Evolutionary conservation across 2,113 vertebrate species (phyloP), one percentile per base, ranked within the genome.

Genomic region (Callionymus lyra): DNA sequence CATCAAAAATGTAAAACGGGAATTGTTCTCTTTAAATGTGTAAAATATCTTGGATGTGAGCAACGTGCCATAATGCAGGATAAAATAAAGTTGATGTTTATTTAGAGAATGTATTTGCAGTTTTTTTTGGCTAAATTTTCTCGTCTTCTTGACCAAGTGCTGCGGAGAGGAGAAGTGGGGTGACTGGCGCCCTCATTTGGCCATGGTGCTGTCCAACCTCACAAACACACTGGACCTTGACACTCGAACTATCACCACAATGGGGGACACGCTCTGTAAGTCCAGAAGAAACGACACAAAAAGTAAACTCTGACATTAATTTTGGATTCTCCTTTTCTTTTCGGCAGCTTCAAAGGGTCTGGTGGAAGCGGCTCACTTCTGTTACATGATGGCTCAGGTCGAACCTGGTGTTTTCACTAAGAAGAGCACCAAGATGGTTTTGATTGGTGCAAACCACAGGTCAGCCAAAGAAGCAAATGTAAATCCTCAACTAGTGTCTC

Each of bases 151-250:
- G 21, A 4, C 31, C 0, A 11, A 99, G 95, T 98, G 91, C 55
- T 99, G 95, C 41, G 94, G 95, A 50, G 95, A 98, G 41, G 95
- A 97, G 72, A 97, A 93, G 59, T 99, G 95, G 95, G 95, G 94
- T 3, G 94, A 99, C 65, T 99, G 95, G 95, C 84, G 95, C 43
- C 94, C 95, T 6, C 95, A 98, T 34, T 81, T 99, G 35, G 94
- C 95, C 10, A 99, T 99, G 95, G 90, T 99, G 47, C 71, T 99
- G 50, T 98, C 95, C 43, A 99, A 99, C 79, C 67, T 99, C 69
- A 92, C 87, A 10, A 89, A 86, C 72, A 88, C 85, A 0, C 33
- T 89, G 66, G 93, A 97, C 6, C 85, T 96, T 63, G 93, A 96
- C 62, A 86, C 88, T 9, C 84, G 93, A 67, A 91, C 95, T 0